These are phyloP conservation scores for Lysiphlebus fabarum DNA, from an alignment of 1,140 invertebrate genomes.

Conservation along the genomic window DNA sequence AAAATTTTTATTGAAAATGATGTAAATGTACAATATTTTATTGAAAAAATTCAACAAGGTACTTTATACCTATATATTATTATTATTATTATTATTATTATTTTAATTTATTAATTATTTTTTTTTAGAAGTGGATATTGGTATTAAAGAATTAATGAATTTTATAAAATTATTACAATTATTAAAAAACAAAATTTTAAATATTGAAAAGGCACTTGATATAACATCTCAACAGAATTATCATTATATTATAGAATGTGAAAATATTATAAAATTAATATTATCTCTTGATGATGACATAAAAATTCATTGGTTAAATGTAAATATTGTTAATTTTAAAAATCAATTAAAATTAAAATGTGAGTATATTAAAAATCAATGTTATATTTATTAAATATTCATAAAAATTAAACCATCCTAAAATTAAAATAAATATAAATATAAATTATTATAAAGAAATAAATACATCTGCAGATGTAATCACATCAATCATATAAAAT, in stretches of 20 bases:
- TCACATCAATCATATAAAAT: too few species aligned
- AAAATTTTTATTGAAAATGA: neutral
- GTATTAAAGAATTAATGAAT: neutral
- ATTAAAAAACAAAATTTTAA: neutral
- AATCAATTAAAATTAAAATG: slow-evolving; percentile 11
- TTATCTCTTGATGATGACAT: slow-evolving; percentile 9
- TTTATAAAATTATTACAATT: too few species aligned
- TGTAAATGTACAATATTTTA: neutral
- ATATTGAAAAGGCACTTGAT: slow-evolving; percentile 6
- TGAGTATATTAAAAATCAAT: too few species aligned
- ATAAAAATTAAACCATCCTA: too few species aligned
- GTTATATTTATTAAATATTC: too few species aligned
- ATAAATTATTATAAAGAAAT: too few species aligned
- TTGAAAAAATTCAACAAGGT: neutral
- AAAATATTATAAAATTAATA: slow-evolving; percentile 4
- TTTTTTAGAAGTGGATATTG: slow-evolving; percentile 8
- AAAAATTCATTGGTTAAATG: slow-evolving; percentile 9
- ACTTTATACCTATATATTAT: too few species aligned
- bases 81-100: too few species aligned
- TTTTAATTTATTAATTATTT: neutral
- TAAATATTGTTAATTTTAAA: slow-evolving; percentile 19
- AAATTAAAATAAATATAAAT: too few species aligned
- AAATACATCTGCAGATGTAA: too few species aligned
- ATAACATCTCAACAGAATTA: too few species aligned
- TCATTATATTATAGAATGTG: slow-evolving; percentile 8